A percentile compares a stretch with the other conserved stretches of the same genome.
Conservation (phyloP, 2,888 invertebrate genomes). For the Rhagophthalmus giganteus region DNA sequence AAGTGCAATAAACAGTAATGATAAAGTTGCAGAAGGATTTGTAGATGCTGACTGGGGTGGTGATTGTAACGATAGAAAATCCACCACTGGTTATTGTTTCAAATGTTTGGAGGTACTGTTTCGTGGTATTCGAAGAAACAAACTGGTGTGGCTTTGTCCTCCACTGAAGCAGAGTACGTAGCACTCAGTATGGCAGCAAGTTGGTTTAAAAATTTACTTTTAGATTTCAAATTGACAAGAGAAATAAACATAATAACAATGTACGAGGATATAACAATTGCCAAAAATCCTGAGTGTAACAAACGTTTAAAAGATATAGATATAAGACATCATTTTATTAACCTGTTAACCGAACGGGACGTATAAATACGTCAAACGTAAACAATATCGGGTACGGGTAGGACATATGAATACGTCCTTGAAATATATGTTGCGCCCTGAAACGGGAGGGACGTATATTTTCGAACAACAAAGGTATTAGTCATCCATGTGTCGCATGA, state of each 20-base stretch:
- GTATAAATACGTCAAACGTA: too few species aligned
- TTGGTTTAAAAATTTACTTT: background rate
- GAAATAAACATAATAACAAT: background rate
- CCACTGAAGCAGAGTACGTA: background rate
- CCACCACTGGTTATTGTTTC: too few species aligned
- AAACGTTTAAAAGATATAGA: background rate
- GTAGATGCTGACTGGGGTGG: too few species aligned
- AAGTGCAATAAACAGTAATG: background rate
- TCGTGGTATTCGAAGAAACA: constrained; percentile 3
- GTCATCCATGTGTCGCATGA: too few species aligned
- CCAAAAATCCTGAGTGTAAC: background rate
- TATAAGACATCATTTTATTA: background rate
- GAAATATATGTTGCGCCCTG: too few species aligned
- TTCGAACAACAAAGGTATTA: too few species aligned
- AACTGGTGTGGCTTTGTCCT: background rate
- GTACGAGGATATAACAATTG: background rate
- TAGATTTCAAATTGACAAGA: background rate
- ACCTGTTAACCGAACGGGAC: too few species aligned
- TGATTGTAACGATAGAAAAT: too few species aligned
- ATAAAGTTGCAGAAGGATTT: too few species aligned
- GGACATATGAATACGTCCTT: too few species aligned
- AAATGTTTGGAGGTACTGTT: constrained; percentile 15
- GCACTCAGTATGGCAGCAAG: background rate
- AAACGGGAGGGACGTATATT: too few species aligned
- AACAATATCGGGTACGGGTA: too few species aligned